Evolutionary conservation across 2,113 vertebrate species (phyloP).

Genomic region (Dolichotis patagonum): DNA sequence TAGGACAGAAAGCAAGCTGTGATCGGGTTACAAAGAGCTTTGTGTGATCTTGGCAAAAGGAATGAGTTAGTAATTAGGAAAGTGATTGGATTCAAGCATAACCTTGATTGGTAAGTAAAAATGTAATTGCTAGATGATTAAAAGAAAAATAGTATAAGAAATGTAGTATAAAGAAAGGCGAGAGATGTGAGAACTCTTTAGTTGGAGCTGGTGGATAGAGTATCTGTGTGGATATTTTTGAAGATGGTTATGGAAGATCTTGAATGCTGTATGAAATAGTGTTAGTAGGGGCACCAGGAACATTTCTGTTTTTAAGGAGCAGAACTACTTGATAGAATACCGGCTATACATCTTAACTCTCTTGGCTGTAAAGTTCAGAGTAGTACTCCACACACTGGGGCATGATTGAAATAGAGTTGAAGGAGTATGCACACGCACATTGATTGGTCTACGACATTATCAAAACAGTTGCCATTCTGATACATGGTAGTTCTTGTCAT

Average conservation of each 20-base stretch:
- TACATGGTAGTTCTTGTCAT: neutral
- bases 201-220: neutral
- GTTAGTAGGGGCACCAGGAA: neutral
- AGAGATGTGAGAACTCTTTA: neutral
- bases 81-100: neutral
- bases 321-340: neutral
- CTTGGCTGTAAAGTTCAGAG: neutral
- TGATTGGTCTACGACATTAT: neutral
- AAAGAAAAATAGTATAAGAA: neutral
- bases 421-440: neutral
- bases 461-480: neutral
- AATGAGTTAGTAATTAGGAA: neutral
- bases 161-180: neutral
- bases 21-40: neutral
- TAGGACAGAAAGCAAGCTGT: neutral
- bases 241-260: neutral
- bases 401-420: neutral
- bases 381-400: neutral
- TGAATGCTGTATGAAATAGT: neutral
- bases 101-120: neutral
- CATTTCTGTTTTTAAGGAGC: neutral
- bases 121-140: neutral
- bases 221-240: neutral
- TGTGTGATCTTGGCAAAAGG: neutral
- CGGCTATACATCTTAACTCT: neutral